Conservation (phyloP, 1,140 invertebrate species). For the Piezodorus guildinii region DNA sequence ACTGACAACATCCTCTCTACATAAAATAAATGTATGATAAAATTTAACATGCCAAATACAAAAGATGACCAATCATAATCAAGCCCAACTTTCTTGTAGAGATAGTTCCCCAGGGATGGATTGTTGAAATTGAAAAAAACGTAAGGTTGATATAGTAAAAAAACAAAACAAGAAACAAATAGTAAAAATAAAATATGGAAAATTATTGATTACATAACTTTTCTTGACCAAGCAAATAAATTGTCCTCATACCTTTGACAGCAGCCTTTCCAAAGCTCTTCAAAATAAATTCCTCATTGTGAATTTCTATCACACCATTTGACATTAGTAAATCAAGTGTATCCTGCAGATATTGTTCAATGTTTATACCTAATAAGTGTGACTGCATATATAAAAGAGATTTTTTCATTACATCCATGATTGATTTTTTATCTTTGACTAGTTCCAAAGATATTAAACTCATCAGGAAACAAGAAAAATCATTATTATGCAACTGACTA, state of each 20-base stretch:
- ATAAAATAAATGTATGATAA: no score
- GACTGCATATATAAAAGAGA: neutral
- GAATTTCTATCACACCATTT: neutral
- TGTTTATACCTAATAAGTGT: neutral
- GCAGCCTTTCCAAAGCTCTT: conserved; percentile 65
- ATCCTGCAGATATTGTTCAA: neutral
- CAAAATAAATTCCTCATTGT: conserved; percentile 21
- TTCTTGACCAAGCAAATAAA: neutral
- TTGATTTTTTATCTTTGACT: neutral
- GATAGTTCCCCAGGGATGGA: no score
- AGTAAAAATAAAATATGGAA: no score
- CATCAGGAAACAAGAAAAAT: conserved; percentile 47
- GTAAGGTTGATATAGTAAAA: no score
- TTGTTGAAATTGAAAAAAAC: no score
- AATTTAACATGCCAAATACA: no score
- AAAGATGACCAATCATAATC: no score
- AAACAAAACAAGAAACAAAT: no score
- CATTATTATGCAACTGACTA: conserved; percentile 47
- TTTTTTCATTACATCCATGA: neutral
- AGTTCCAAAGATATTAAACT: conserved; percentile 48
- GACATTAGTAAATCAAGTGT: conserved; percentile 1
- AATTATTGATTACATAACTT: no score
- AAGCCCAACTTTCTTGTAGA: no score
- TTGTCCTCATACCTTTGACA: conserved; percentile 54
- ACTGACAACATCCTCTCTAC: no score